A percentile compares a stretch with the other conserved stretches of the same genome.
Conservation (phyloP, 2,888 invertebrate genomes). For the Chymomyza caudatula region DNA sequence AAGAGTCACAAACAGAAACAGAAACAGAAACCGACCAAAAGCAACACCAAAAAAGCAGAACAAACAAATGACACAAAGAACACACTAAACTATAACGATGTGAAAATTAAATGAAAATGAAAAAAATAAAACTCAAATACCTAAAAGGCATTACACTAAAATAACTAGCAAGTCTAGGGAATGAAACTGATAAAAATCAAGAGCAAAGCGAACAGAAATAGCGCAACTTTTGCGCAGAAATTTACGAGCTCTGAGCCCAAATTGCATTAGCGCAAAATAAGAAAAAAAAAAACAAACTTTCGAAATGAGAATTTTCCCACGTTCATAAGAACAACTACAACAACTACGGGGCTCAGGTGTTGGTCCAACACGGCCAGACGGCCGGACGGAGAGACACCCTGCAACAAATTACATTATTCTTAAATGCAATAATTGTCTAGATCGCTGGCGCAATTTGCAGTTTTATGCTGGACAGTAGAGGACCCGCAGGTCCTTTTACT, state of each 20-base stretch:
- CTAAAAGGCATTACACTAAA: slow-evolving; percentile 20
- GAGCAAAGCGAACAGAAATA: slow-evolving; percentile 4
- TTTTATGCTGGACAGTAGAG: neutral
- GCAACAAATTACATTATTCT: neutral
- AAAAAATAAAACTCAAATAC: slow-evolving; percentile 14
- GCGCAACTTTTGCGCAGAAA: slow-evolving; percentile 2
- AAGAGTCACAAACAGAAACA: slow-evolving; percentile 28
- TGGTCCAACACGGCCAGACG: slow-evolving; percentile 29
- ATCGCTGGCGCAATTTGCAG: slow-evolving; percentile 51
- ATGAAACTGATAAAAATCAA: slow-evolving; percentile 48
- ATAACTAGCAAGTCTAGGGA: slow-evolving; percentile 38
- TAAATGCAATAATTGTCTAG: neutral
- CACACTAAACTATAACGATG: slow-evolving; percentile 59
- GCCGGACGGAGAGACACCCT: neutral
- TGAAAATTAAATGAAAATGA: slow-evolving; percentile 67
- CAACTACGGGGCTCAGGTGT: neutral
- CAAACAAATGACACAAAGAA: slow-evolving; percentile 64
- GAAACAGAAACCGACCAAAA: slow-evolving; percentile 3
- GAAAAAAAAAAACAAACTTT: neutral
- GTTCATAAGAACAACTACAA: slow-evolving; percentile 23
- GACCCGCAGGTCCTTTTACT: neutral
- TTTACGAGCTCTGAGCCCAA: slow-evolving; percentile 21
- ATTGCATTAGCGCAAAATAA: slow-evolving; percentile 27
- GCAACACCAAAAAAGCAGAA: slow-evolving; percentile 40
- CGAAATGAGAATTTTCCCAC: slow-evolving; percentile 67